Conservation (phyloP, 2,888 invertebrate genomes). For the Dryobota labecula region DNA sequence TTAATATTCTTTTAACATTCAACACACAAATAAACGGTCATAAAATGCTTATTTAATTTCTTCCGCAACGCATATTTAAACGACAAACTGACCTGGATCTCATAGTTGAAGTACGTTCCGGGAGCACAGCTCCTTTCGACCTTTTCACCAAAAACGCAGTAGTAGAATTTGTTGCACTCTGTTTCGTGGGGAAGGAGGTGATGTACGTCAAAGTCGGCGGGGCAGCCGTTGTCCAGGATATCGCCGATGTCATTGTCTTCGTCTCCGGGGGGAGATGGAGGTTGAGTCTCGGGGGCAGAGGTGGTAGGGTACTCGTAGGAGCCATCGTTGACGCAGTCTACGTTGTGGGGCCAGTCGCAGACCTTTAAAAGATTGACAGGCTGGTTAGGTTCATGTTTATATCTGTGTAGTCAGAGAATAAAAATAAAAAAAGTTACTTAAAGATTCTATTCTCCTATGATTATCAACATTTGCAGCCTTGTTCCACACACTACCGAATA, state of each 20-base stretch:
- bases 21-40: constrained; percentile 40
- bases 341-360: constrained; percentile 46
- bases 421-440: not conserved
- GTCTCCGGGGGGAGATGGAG: constrained; percentile 20
- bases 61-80: constrained; percentile 21
- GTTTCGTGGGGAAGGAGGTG: constrained; percentile 74
- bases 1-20: constrained; percentile 10
- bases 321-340: constrained; percentile 36
- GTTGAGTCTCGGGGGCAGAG: not conserved
- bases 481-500: not conserved
- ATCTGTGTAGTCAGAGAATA: not conserved
- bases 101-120: constrained; percentile 74
- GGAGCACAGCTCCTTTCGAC: constrained; percentile 67
- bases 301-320: constrained; percentile 35
- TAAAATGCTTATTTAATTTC: constrained; percentile 24
- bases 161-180: constrained; percentile 75
- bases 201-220: constrained; percentile 67
- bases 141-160: constrained; percentile 73
- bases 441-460: not conserved
- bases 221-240: constrained; percentile 73
- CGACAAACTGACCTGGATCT: constrained; percentile 70
- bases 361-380: constrained; percentile 10
- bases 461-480: not conserved
- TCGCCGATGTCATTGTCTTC: constrained; percentile 20
- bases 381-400: not conserved